Base-by-base conservation (phyloP, 2,797 vertebrate species). In the Gymnopithys bicolor region DNA sequence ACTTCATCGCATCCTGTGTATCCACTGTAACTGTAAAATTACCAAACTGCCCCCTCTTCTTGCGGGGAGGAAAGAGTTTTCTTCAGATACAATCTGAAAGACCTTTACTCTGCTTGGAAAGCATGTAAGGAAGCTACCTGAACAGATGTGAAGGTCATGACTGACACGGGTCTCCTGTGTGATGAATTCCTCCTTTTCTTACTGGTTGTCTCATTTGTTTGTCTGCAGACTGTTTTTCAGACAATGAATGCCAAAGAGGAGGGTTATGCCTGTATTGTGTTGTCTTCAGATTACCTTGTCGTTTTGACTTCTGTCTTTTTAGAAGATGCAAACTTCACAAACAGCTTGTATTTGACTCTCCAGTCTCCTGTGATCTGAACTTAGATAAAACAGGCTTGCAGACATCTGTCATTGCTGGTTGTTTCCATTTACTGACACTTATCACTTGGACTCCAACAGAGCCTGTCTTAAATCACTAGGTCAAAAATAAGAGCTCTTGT, bases 251-350 rank as follows among this genome's bases (percentile, higher is more conserved):
- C 60, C 5, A 7, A 63, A 81, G 74, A 84, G 15, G 52, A 92
- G 32, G 16, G 25, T 55, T 91, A 58, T 8, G 1, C 3, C 3
- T 63, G 27, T 41, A 27, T 59, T 84, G n/a, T 78, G 19, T 66
- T 75, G 66, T 79, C 80, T 96, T 94, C 73, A 69, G 4, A 81
- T 92, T 90, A 78, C 66, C 58, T 73, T 87, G 80, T 83, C 4
- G 0, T 87, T 96, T 95, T 91, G 66, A 94, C 92, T 93, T 95
- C 64, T 84, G 52, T 66, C 68, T 89, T 68, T 92, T 56, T 49
- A 74, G 81, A 76, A 74, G 79, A 33, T 70, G 21, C 17, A 67
- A 7, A 82, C 73, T 83, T 83, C 49, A 41, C 41, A 82, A 84
- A 63, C 35, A 19, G 60, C 63, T 94, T 90, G 58, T 30, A 41